Base-by-base conservation (phyloP, 2,797 vertebrate genomes). In the Propithecus deckenii region DNA sequence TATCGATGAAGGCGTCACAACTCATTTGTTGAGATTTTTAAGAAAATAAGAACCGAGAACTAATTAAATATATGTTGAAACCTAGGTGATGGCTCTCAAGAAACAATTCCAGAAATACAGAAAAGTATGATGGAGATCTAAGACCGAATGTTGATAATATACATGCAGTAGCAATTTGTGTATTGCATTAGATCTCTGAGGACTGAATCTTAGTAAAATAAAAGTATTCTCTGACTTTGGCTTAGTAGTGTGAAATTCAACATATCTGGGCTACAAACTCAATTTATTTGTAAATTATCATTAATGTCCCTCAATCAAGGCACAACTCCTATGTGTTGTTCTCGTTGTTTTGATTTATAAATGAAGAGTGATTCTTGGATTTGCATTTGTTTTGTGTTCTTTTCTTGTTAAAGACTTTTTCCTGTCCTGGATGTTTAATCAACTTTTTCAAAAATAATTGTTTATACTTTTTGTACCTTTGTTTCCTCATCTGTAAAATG, bases 251-350 rank as follows among this genome's bases (percentile, higher is more conserved):
- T 94, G 46, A 67, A 48, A 67, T 90, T 69, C 18, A 86, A n/a
- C 5, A 2, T 69, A 61, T 35, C 9, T 84, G 81, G 28, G 6
- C 63, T 74, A 71, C 12, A 79, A 18, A 43, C 28, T 35, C 5
- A 11, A 50, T 85, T 94, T 83, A 94, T 87, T 92, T 97, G 25
- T 89, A 65, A 95, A 79, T 50, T 50, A 43, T 89, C 43, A 84
- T 84, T 72, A 92, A 78, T 72, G 15, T 86, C 55, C 38, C 9
- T 91, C n/a, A 69, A 18, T 41, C 48, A 90, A 90, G 25, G n/a
- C 8, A 52, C 4, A 52, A 30, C 23, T 86, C 15, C 43, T 80
- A 8, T n/a, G 32, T 78, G 59, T 88, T 93, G 50, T 35, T 74
- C 13, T 75, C 32, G 2, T 41, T 95, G 23, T 79, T 96, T 69